phyloP scores from a whole-genome alignment of 53 echinoderm and acorn worm genomes.

The Holothuria leucospilota region DNA sequence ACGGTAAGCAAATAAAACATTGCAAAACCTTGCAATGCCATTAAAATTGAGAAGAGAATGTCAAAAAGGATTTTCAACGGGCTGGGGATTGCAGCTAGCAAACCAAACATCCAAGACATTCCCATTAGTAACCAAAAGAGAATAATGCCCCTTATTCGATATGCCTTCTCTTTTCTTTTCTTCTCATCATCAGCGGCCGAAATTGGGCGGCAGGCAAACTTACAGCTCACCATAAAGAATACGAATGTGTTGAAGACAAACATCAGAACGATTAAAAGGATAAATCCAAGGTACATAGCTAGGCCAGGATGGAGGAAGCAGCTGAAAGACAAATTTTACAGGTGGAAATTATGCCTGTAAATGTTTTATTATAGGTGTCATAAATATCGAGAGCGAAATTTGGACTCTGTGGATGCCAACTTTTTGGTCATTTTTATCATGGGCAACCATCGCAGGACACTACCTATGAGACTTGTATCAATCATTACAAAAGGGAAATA shows the following conservation, averaged over 20 bases:
- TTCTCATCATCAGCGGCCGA: neutral
- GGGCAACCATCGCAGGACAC: too few relatives aligned
- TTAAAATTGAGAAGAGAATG: neutral
- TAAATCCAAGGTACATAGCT: conserved; percentile 12
- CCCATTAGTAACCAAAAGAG: conserved; percentile 34
- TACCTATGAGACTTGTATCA: too few relatives aligned
- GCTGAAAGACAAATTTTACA: neutral
- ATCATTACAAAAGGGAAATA: too few relatives aligned
- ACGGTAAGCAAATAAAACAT: conserved; percentile 36
- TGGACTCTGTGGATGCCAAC: too few relatives aligned
- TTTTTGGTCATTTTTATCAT: too few relatives aligned
- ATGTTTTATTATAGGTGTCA: too few relatives aligned
- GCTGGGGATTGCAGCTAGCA: neutral
- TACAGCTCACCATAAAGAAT: conserved; percentile 13
- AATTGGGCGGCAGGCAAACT: conserved; percentile 1
- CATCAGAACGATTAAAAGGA: conserved; percentile 10
- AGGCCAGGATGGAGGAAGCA: conserved; percentile 35
- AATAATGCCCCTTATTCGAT: neutral
- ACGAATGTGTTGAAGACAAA: conserved; percentile 12
- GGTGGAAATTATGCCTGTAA: too few relatives aligned
- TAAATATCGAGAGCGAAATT: too few relatives aligned
- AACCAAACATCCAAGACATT: conserved; percentile 37
- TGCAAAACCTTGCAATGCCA: conserved; percentile 13
- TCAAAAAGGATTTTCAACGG: neutral
- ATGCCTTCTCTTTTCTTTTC: neutral